Evolutionary conservation across 2,888 invertebrate species (phyloP), one percentile per base, ranked within the genome.

Genomic region (Pammene fasciana): DNA sequence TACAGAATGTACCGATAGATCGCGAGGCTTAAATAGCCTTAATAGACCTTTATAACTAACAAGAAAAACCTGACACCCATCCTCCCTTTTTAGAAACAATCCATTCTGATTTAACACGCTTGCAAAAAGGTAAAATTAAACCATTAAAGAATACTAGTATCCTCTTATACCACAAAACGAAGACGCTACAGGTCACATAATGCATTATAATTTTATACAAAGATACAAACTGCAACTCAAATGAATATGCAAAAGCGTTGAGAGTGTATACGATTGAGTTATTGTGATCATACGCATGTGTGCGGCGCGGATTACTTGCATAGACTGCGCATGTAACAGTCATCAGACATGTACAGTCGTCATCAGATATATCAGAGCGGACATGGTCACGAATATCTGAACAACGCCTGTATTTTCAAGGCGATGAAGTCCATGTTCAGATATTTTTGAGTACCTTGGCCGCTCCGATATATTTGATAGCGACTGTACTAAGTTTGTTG

Each of bases 191-290:
- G 87, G 87, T 89, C 89, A 86, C 86, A 89, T 90, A 90, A 91
- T 90, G 89, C 90, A 91, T 92, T 92, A 92, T 92, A 91, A 92
- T 92, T 91, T 92, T 88, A 92, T 92, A 92, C 91, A 90, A 91
- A 89, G 91, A 92, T 91, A 92, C 90, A 87, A 87, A 90, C 84
- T 87, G 86, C 87, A 82, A 85, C 79, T 81, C 85, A 85, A 89
- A 92, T 92, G 92, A 92, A 92, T 92, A 92, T 92, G 92, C 92
- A 92, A 89, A 86, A 79, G 82, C 79, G 82, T 81, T 84, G 86
- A 82, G 84, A 82, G 80, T 89, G 87, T 87, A 82, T 83, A 78
- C 82, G 85, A 91, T 91, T 91, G 92, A 90, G 91, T 91, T 92
- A 92, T 92, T 91, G 92, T 90, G 81, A 81, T 83, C 76, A 60